Conservation (phyloP, 1,140 invertebrate genomes). For the Neotoxoptera formosana region DNA sequence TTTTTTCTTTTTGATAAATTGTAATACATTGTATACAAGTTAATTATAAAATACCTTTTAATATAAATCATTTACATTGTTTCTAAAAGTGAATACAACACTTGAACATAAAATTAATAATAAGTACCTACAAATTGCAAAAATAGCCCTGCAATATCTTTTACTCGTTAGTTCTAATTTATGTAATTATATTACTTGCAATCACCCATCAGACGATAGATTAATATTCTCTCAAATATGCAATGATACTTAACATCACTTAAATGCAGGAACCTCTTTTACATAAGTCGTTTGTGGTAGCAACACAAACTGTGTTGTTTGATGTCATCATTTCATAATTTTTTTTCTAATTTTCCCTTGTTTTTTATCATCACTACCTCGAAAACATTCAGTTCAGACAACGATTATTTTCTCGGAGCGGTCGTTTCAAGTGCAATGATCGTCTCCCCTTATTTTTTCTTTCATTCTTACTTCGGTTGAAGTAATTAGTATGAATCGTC, state of each 20-base stretch:
- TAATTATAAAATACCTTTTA: neutral
- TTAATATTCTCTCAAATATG: neutral
- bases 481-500: constrained; percentile 54
- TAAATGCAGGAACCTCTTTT: constrained; percentile 26
- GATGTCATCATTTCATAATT: neutral
- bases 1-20: neutral
- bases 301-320: neutral
- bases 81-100: neutral
- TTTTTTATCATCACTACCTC: constrained; percentile 12
- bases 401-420: constrained; percentile 25
- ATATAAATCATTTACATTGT: neutral
- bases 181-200: neutral
- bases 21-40: neutral
- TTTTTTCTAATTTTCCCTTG: neutral
- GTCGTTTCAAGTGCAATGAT: constrained; percentile 8
- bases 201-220: neutral
- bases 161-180: neutral
- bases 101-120: neutral
- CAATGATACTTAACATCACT: constrained; percentile 2
- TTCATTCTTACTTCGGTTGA: neutral
- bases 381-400: constrained; percentile 17
- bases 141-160: neutral
- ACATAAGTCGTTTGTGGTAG: neutral
- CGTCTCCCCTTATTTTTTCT: neutral
- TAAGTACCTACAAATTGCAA: neutral